Percentiles rank a stretch among this genome's conserved stretches.
These are phyloP conservation scores for Heterochromis multidens DNA, from an alignment of 2,113 vertebrate species.

Conservation along the genomic window DNA sequence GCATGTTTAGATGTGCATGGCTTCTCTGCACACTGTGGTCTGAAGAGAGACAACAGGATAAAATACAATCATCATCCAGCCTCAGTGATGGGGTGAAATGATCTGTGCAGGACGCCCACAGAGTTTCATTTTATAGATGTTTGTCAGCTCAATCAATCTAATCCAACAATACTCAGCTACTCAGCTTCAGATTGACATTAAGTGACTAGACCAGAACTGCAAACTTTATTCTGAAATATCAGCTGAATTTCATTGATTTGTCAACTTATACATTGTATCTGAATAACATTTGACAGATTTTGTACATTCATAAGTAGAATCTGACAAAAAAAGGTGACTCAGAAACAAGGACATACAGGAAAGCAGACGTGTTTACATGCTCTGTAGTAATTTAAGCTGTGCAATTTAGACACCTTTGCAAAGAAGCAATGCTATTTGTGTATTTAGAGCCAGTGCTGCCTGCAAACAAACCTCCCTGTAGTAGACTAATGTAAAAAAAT, in stretches of 20 bases:
- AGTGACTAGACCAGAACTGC: not conserved
- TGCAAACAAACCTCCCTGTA: no score
- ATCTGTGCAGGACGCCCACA: not conserved
- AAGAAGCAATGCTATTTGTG: not conserved
- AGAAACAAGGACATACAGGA: accelerated
- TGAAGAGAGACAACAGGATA: not conserved
- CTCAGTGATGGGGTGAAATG: not conserved
- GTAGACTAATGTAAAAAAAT: no score
- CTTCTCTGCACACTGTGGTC: not conserved
- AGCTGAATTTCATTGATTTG: accelerated
- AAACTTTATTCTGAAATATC: accelerated
- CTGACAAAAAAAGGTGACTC: accelerated
- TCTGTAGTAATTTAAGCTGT: not conserved
- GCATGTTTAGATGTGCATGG: not conserved
- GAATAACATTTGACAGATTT: not conserved
- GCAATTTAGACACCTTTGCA: accelerated
- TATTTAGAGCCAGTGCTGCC: no score
- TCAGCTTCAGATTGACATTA: accelerated
- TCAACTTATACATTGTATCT: accelerated
- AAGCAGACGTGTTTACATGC: not conserved
- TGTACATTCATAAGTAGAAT: accelerated
- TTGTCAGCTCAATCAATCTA: not conserved
- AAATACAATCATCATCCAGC: not conserved
- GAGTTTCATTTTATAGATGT: not conserved
- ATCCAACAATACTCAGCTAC: accelerated